Evolutionary conservation across 1,140 invertebrate genomes (phyloP).

Genomic region (Bombus superbus): DNA sequence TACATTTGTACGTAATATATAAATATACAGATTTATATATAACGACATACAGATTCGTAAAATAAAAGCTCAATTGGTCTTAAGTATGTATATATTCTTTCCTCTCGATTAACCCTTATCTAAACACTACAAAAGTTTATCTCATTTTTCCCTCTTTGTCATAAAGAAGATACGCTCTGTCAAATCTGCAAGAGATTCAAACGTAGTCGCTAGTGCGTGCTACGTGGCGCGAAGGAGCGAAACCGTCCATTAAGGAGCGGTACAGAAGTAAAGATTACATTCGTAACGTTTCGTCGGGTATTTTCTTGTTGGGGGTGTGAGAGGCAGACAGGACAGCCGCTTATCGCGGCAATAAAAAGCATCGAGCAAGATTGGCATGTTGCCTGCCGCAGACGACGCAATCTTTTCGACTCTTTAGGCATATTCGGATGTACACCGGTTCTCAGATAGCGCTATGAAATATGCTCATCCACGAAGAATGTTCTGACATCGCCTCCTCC

Average conservation of each 20-base stretch:
- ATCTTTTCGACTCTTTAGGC: conserved; percentile 60
- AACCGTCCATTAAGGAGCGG: conserved; percentile 62
- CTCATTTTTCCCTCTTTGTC: not conserved
- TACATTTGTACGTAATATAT: too few relatives aligned
- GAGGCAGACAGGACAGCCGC: conserved; percentile 56
- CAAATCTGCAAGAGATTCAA: conserved; percentile 39
- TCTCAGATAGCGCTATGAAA: conserved; percentile 74
- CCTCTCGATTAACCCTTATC: not conserved
- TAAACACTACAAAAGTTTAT: not conserved
- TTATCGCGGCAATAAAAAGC: conserved; percentile 79
- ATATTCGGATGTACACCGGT: conserved; percentile 60
- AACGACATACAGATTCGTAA: not conserved
- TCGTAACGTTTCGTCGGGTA: conserved; percentile 69
- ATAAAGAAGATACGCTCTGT: conserved; percentile 45
- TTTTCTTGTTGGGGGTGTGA: conserved; percentile 47
- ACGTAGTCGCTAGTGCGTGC: conserved; percentile 39
- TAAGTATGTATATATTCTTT: not conserved
- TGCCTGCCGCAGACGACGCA: conserved; percentile 66
- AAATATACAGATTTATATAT: too few relatives aligned
- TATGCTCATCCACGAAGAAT: conserved; percentile 74
- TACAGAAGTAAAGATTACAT: conserved; percentile 75
- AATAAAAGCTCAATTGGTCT: not conserved
- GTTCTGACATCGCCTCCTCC: conserved; percentile 41
- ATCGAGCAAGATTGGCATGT: conserved; percentile 76
- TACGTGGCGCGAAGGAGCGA: conserved; percentile 6